Evolutionary conservation across 2,888 invertebrate species (phyloP), one percentile per base, ranked within the genome.

Genomic region (Anoncus sp.): DNA sequence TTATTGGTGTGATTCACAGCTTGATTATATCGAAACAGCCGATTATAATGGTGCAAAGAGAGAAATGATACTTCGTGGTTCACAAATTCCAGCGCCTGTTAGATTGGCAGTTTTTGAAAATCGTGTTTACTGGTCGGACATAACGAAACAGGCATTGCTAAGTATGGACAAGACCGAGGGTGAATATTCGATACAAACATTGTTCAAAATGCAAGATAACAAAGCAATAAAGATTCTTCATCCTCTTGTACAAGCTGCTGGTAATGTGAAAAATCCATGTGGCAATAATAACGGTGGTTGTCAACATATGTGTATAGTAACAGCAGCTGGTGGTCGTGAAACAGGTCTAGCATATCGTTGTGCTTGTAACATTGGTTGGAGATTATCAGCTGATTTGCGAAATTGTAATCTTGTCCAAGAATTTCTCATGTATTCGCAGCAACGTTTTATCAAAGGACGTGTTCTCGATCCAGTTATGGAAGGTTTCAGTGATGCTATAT

Each of bases 11-110:
- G 99, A 99, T 90, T 97, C 98, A 0, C 92, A 98, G 14, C 92
- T 99, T 67, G 98, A 99, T 92, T 98, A 98, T 89, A 98, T 99
- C 81, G 98, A 99, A 89, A 97, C 98, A 0, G 97, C 98, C 0
- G 97, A 98, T 90, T 99, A 99, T 91, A 95, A 97, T 65, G 98
- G 98, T 0, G 93, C 94, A 77, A 94, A 96, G 83, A 93, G 98
- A 80, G 95, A 96, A 78, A 93, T 97, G 89, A 95, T 97, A 0
- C 92, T 97, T 2, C 92, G 97, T 75, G 97, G 97, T 2, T 95
- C 96, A 79, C 94, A 96, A 79, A 97, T 98, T 0, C 98, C 98
- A 3, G 96, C 96, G 63, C 98, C 98, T 0, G 95, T 96, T 0
- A 93, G 97, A 12, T 90, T 98, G 40, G 95, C 97, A 0, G 91